Evolutionary conservation across 2,888 invertebrate genomes (phyloP).

Genomic region (Parapristionchus giblindavisi): DNA sequence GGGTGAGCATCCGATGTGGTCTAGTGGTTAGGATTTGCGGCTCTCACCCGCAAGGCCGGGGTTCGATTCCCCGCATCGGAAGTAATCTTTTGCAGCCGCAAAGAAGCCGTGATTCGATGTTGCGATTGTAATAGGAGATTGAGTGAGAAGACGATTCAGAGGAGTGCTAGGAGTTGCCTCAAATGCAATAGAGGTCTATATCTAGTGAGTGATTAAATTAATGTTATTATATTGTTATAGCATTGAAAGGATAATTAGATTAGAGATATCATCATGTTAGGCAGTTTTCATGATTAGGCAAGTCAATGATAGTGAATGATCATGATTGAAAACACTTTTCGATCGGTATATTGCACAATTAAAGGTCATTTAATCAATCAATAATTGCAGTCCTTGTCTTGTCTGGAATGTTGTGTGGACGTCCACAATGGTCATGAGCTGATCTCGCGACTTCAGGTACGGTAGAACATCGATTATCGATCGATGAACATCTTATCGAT

Average conservation of each 20-base stretch:
- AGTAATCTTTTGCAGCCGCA: constrained; percentile 13
- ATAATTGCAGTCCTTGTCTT: constrained; percentile 49
- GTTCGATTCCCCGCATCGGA: neutral
- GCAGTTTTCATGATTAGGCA: no score
- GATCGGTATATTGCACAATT: neutral
- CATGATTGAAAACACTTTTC: neutral
- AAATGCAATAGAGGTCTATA: constrained; percentile 20
- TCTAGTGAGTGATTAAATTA: neutral
- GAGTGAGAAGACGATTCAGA: constrained; percentile 38
- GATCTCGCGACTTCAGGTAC: constrained; percentile 53
- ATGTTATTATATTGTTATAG: neutral
- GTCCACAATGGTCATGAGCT: constrained; percentile 64
- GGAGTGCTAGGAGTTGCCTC: constrained; percentile 35
- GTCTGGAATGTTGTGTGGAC: constrained; percentile 67
- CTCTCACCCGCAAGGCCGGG: neutral
- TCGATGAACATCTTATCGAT: neutral
- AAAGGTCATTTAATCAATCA: neutral
- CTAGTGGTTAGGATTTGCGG: neutral
- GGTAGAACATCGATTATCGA: no score
- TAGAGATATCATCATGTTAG: no score
- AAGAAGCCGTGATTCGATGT: constrained; percentile 37
- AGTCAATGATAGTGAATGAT: no score
- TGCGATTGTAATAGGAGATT: constrained; percentile 40
- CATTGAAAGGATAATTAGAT: no score
- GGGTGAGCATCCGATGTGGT: constrained; percentile 2